Conservation (phyloP, 2,888 invertebrate species). For the Idaea aversata region DNA sequence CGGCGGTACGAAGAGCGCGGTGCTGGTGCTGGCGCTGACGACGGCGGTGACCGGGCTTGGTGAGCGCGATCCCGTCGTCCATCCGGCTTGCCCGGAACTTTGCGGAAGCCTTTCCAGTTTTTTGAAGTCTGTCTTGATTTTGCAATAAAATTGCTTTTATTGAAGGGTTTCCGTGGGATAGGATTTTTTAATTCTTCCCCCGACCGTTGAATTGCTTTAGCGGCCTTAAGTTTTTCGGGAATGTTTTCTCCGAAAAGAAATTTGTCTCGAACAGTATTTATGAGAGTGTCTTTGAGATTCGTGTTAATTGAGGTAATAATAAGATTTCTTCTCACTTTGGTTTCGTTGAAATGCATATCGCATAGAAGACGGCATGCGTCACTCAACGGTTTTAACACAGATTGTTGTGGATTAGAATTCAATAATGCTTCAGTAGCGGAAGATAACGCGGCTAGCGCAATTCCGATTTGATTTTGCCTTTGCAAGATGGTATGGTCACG, state of each 20-base stretch:
- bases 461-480: not conserved
- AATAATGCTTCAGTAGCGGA: slow-evolving; percentile 6
- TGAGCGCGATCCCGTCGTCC: not conserved
- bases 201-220: slow-evolving; percentile 1
- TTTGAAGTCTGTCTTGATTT: not conserved
- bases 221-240: slow-evolving; percentile 1
- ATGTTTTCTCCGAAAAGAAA: slow-evolving; percentile 5
- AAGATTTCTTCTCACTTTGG: slow-evolving; percentile 4
- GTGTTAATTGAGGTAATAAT: not conserved
- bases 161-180: slow-evolving; percentile 2
- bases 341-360: slow-evolving; percentile 9
- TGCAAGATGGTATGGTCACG: slow-evolving; percentile 5
- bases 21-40: not conserved
- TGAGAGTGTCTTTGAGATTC: not conserved
- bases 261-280: not conserved
- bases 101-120: too few relatives aligned
- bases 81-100: too few relatives aligned
- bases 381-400: slow-evolving; percentile 9
- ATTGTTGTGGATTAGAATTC: slow-evolving; percentile 1
- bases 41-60: not conserved
- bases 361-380: slow-evolving; percentile 17
- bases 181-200: slow-evolving; percentile 5
- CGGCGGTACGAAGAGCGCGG: not conserved
- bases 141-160: slow-evolving; percentile 3
- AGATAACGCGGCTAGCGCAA: not conserved